Percentiles rank a stretch among this genome's conserved stretches.
These are phyloP conservation scores for Periphyllus acericola DNA, from an alignment of 2,888 invertebrate genomes.

Conservation along the genomic window DNA sequence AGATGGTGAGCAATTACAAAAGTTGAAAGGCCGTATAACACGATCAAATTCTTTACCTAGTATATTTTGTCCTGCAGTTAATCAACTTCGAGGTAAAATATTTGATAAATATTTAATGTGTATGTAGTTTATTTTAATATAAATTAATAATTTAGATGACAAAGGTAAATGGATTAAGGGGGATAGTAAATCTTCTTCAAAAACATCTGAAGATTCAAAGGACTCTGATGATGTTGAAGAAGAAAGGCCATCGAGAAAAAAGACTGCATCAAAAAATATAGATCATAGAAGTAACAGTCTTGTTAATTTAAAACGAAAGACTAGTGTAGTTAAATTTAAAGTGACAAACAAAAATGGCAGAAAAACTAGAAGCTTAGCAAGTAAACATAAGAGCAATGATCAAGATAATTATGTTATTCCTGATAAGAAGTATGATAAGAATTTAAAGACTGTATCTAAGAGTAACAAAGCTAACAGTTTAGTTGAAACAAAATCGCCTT, in stretches of 20 bases:
- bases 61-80: slow-evolving; percentile 51
- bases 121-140: background rate
- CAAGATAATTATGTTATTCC: slow-evolving; percentile 42
- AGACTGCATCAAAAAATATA: slow-evolving; percentile 39
- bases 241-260: slow-evolving; percentile 54
- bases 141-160: slow-evolving; percentile 30
- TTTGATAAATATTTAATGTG: background rate
- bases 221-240: slow-evolving; percentile 16
- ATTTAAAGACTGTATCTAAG: slow-evolving; percentile 25
- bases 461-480: slow-evolving; percentile 42
- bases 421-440: slow-evolving; percentile 33
- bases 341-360: slow-evolving; percentile 22
- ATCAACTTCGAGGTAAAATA: slow-evolving; percentile 54
- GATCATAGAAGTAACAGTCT: slow-evolving; percentile 50
- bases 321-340: slow-evolving; percentile 40
- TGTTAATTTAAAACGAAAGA: slow-evolving; percentile 27
- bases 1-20: slow-evolving; percentile 47
- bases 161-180: slow-evolving; percentile 59
- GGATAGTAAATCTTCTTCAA: slow-evolving; percentile 39
- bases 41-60: slow-evolving; percentile 58
- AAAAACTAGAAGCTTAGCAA: slow-evolving; percentile 53
- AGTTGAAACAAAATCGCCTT: slow-evolving; percentile 36
- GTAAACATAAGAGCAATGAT: slow-evolving; percentile 40
- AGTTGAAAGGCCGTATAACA: slow-evolving; percentile 52
- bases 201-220: slow-evolving; percentile 49